A percentile compares a stretch with the other conserved stretches of the same genome.
phyloP scores from a whole-genome alignment of 2,888 invertebrate species.

The Drosophila ustulata region DNA sequence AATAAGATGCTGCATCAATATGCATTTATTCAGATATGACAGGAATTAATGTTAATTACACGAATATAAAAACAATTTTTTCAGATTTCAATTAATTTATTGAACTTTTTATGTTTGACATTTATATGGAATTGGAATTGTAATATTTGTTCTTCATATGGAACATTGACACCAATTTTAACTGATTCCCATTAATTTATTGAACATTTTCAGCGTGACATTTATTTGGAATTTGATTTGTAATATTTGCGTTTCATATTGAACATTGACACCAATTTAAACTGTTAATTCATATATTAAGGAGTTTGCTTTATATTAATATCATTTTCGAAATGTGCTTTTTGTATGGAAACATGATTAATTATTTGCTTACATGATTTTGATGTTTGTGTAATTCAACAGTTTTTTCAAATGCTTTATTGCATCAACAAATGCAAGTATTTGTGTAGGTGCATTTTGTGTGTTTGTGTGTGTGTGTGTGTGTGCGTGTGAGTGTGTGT shows the following conservation, averaged over 20 bases:
- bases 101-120: conserved; percentile 25
- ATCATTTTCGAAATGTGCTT: not conserved
- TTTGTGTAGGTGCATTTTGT: not conserved
- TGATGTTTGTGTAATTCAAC: not conserved
- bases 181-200: conserved; percentile 5
- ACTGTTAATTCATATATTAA: conserved; percentile 1
- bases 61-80: not conserved
- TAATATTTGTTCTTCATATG: conserved; percentile 13
- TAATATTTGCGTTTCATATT: not conserved
- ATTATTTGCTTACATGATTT: not conserved
- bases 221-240: conserved; percentile 2
- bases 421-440: not conserved
- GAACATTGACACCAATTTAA: not conserved
- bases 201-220: not conserved
- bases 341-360: not conserved
- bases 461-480: not conserved
- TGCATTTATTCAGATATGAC: too few species aligned
- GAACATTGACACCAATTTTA: conserved; percentile 13
- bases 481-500: not conserved
- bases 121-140: conserved; percentile 27
- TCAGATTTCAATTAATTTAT: conserved; percentile 16
- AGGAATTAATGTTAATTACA: too few species aligned
- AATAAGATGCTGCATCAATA: too few species aligned
- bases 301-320: not conserved
- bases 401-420: not conserved